Evolutionary conservation across 2,888 invertebrate species (phyloP), one percentile per base, ranked within the genome.

Genomic region (Drosophila nigricruria): DNA sequence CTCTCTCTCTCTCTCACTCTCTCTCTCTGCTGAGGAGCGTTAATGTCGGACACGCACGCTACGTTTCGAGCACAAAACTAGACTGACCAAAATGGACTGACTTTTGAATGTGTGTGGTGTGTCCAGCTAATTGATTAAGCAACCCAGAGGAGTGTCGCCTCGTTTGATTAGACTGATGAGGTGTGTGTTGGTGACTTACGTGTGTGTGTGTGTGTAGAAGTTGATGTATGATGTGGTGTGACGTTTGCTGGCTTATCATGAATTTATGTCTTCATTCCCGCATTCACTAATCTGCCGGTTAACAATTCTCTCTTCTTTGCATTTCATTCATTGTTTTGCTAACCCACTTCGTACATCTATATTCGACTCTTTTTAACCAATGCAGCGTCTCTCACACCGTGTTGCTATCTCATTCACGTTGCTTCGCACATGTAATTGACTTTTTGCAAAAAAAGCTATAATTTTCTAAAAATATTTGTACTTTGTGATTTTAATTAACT

Each of bases 41-140:
- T 61, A 54, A 59, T 72, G 70, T 66, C 69, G 50, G 42, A 65
- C 73, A 82, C 89, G 70, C 86, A 79, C 73, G 70, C 59, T 62
- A 64, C 74, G 79, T 42, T 70, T 62, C 32, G 72, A 63, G 62
- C 49, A 50, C 67, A 66, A 69, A 53, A 70, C 62, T 62, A 73
- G 62, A 78, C 73, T 77, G 62, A 70, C 59, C 50, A 42, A 62
- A 40, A 27, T 25, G 36, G 30, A 20, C 52, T 52, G 47, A 12
- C 30, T 40, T 53, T n/a, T 40, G n/a, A 56, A 34, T 16, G 53
- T n/a, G 60, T 23, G 32, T 69, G 52, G 49, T 63, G 69, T 70
- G 84, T 71, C 72, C 86, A 73, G 74, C 73, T 85, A 85, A 85
- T 88, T 89, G 86, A 85, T 89, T 89, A 83, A 68, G 61, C 62